Evolutionary conservation across 1,140 invertebrate species (phyloP).

Genomic region (Neuroterus valhalla): DNA sequence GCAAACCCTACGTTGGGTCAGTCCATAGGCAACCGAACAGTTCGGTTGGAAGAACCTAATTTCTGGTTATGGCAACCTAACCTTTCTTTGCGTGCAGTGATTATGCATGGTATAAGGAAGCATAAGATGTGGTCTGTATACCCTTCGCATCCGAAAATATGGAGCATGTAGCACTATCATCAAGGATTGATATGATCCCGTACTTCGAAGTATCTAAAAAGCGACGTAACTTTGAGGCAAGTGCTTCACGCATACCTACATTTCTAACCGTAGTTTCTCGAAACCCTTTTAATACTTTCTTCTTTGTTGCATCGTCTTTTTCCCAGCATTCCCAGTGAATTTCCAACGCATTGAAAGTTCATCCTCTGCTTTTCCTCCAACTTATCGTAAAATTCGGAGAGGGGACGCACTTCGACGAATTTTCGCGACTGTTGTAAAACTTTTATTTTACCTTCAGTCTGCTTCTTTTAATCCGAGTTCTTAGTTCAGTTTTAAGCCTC

Average conservation of each 20-base stretch:
- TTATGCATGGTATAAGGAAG: too few species aligned
- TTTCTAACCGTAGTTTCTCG: slow-evolving; percentile 25
- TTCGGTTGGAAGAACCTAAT: too few species aligned
- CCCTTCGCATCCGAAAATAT: too few species aligned
- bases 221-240: slow-evolving; percentile 20
- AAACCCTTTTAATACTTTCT: slow-evolving; percentile 30
- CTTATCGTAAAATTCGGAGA: slow-evolving; percentile 49
- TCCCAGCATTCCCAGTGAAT: slow-evolving; percentile 50
- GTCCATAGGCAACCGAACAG: too few species aligned
- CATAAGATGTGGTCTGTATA: too few species aligned
- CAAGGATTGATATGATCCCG: background rate
- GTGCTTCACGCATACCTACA: slow-evolving; percentile 2
- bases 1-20: too few species aligned
- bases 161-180: background rate
- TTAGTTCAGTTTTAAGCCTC: slow-evolving; percentile 35
- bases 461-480: slow-evolving; percentile 43
- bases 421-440: slow-evolving; percentile 59
- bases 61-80: too few species aligned
- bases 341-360: slow-evolving; percentile 56
- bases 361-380: slow-evolving; percentile 52
- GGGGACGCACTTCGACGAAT: slow-evolving; percentile 53
- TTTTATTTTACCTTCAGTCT: slow-evolving; percentile 64
- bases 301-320: slow-evolving; percentile 22
- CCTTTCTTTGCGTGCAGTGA: too few species aligned
- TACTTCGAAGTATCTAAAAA: slow-evolving; percentile 23